A percentile compares a stretch with the other conserved stretches of the same genome.
Conservation (phyloP, 2,888 invertebrate genomes). For the Ecliptopera silaceata region DNA sequence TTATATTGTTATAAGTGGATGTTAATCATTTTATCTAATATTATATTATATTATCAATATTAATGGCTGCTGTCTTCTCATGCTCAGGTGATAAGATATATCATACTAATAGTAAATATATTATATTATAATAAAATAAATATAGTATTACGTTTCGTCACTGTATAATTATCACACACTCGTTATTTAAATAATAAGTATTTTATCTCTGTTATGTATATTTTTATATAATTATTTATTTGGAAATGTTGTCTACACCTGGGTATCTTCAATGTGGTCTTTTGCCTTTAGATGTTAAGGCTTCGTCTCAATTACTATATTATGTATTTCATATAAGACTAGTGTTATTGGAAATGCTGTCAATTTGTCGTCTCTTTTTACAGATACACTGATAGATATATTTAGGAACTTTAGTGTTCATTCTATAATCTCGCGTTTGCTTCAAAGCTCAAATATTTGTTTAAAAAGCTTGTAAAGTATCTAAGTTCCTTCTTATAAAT, state of each 20-base stretch:
- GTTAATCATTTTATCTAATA: constrained; percentile 49
- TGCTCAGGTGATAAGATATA: constrained; percentile 38
- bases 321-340: constrained; percentile 65
- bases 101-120: not conserved
- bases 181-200: not conserved
- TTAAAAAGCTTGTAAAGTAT: constrained; percentile 42
- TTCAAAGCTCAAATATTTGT: constrained; percentile 58
- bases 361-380: constrained; percentile 77
- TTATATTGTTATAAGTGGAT: constrained; percentile 50
- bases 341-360: constrained; percentile 74
- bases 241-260: constrained; percentile 27
- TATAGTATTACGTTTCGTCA: too few species aligned
- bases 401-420: constrained; percentile 56
- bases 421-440: constrained; percentile 55
- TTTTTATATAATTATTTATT: constrained; percentile 17
- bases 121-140: not conserved
- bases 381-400: constrained; percentile 62
- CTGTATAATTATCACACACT: not conserved
- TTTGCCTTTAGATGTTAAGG: constrained; percentile 64
- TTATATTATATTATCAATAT: constrained; percentile 51
- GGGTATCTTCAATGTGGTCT: constrained; percentile 47
- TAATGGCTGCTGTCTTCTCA: constrained; percentile 45
- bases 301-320: constrained; percentile 73
- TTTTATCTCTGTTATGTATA: not conserved
- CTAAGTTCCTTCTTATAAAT: constrained; percentile 41